Conservation (phyloP, 2,113 vertebrate genomes). For the Thermophis baileyi region DNA sequence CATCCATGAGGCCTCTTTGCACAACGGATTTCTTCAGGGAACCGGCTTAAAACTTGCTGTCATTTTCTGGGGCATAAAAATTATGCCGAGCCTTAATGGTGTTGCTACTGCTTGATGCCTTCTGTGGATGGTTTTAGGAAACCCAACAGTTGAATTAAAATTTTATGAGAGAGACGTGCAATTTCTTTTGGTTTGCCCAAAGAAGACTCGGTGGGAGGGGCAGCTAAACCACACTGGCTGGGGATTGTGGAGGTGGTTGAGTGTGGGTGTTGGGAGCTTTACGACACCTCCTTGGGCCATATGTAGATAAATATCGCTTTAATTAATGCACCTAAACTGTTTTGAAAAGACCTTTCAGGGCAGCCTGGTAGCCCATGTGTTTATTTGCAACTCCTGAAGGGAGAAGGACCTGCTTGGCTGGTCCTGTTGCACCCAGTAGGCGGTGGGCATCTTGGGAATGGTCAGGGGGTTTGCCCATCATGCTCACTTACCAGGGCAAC, state of each 20-base stretch:
- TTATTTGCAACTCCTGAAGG: background rate
- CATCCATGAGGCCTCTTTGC: background rate
- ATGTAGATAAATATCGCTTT: background rate
- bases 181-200: background rate
- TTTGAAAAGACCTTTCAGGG: background rate
- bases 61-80: background rate
- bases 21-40: conserved; percentile 37
- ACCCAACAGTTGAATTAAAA: background rate
- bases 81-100: conserved; percentile 50
- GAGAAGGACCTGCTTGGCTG: background rate
- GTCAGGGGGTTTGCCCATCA: background rate
- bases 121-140: background rate
- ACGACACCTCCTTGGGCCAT: background rate
- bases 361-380: background rate
- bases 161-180: background rate
- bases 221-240: background rate
- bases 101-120: conserved; percentile 3
- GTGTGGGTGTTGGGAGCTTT: background rate
- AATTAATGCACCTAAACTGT: background rate
- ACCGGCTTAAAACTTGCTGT: conserved; percentile 16
- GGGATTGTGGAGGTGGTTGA: background rate
- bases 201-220: background rate
- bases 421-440: background rate
- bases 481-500: background rate
- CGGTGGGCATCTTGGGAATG: background rate